Evolutionary conservation across 2,888 invertebrate genomes (phyloP).

Genomic region (Cataglyphis livida): DNA sequence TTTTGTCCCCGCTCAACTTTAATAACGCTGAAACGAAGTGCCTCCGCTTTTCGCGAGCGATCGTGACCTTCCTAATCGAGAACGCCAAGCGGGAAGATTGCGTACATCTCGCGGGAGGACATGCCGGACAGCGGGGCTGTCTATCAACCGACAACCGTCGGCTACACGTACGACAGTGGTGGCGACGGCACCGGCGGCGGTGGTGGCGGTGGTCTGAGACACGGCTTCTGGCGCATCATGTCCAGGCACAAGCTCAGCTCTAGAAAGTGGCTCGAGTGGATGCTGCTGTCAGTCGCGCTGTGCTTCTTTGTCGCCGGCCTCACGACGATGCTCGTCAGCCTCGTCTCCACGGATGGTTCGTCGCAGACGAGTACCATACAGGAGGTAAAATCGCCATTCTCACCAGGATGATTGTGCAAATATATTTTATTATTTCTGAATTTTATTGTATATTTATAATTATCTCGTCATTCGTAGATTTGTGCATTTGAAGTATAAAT

Average conservation of each 20-base stretch:
- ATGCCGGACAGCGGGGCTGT: constrained; percentile 85
- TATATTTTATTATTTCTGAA: not conserved
- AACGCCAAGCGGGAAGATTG: not conserved
- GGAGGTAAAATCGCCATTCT: constrained; percentile 58
- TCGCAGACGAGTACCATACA: constrained; percentile 23
- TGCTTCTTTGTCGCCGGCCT: constrained; percentile 82
- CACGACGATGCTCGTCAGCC: constrained; percentile 80
- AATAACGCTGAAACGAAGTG: not conserved
- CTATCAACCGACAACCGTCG: constrained; percentile 85
- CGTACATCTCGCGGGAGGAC: constrained; percentile 64
- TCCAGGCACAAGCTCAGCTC: constrained; percentile 83
- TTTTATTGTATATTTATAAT: not conserved
- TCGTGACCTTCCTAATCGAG: not conserved
- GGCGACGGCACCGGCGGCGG: constrained; percentile 80
- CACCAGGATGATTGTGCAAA: not conserved
- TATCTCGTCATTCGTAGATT: too few relatives aligned
- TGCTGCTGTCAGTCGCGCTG: constrained; percentile 80
- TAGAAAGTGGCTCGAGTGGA: constrained; percentile 84
- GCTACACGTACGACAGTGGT: constrained; percentile 82
- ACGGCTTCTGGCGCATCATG: constrained; percentile 81
- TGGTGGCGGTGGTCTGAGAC: constrained; percentile 77
- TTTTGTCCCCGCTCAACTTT: too few relatives aligned
- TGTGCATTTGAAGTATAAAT: not conserved
- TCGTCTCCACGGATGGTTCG: constrained; percentile 74
- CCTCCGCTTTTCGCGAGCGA: not conserved